Conservation (phyloP, 35 echinoderm and acorn worm species). For the Ophiothrix spiculata region DNA sequence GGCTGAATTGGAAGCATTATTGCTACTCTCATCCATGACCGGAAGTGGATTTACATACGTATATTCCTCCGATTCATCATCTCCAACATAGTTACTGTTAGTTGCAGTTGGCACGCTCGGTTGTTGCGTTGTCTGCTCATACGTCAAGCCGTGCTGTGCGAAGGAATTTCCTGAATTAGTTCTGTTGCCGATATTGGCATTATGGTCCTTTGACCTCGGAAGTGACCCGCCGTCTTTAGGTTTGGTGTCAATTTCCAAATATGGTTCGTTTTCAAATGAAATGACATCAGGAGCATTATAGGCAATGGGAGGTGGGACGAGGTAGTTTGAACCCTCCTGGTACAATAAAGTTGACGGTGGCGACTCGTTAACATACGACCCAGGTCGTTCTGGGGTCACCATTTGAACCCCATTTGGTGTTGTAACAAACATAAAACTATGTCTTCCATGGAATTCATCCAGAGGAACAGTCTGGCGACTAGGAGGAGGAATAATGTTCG, state of each 20-base stretch:
- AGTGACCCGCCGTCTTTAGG: background rate
- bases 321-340: background rate
- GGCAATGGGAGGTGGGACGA: background rate
- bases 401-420: background rate
- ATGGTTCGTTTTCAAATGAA: background rate
- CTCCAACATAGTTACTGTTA: background rate
- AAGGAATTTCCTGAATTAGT: background rate
- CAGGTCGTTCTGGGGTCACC: background rate
- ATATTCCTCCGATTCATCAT: background rate
- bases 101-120: background rate
- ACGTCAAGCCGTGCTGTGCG: background rate
- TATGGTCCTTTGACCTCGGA: background rate
- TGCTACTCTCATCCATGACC: background rate
- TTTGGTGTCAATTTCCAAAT: background rate
- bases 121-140: background rate
- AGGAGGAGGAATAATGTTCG: background rate
- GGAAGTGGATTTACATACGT: background rate
- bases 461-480: background rate
- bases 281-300: background rate
- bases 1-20: background rate
- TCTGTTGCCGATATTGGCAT: background rate
- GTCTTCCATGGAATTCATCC: background rate
- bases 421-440: background rate
- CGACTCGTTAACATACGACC: background rate
- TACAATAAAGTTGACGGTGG: background rate